These are phyloP conservation scores for Diorhabda elongata DNA, from an alignment of 1,140 invertebrate genomes.

Conservation along the genomic window DNA sequence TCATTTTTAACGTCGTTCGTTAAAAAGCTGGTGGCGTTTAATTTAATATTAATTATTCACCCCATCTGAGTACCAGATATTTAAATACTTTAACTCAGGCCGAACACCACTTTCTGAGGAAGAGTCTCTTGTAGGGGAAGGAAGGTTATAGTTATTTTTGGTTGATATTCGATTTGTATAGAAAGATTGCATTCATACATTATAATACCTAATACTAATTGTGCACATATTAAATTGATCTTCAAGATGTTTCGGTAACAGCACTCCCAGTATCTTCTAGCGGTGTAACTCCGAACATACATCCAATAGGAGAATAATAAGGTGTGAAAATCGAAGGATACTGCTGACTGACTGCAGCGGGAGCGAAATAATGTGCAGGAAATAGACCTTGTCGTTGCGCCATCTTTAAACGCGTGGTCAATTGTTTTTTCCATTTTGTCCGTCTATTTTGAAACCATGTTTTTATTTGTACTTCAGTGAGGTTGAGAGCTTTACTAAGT, in stretches of 20 bases:
- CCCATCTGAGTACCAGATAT: too few species aligned
- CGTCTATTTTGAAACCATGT: slow-evolving; percentile 93
- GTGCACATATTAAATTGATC: too few species aligned
- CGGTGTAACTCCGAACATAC: slow-evolving; percentile 50
- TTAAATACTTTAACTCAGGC: too few species aligned
- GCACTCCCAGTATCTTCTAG: background rate
- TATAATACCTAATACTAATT: too few species aligned
- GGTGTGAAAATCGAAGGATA: slow-evolving; percentile 56
- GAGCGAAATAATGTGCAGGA: slow-evolving; percentile 63
- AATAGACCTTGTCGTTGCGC: slow-evolving; percentile 80
- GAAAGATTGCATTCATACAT: too few species aligned
- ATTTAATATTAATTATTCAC: too few species aligned
- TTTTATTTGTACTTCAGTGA: slow-evolving; percentile 96
- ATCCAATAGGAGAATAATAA: slow-evolving; percentile 53
- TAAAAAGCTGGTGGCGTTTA: too few species aligned
- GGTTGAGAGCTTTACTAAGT: slow-evolving; percentile 76
- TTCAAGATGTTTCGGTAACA: background rate
- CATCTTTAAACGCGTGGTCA: slow-evolving; percentile 82
- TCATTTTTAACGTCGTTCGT: too few species aligned
- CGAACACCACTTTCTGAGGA: too few species aligned
- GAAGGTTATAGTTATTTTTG: too few species aligned
- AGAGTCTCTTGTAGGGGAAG: too few species aligned
- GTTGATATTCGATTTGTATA: too few species aligned
- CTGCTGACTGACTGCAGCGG: slow-evolving; percentile 52
- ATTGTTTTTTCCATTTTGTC: slow-evolving; percentile 95